A percentile compares a stretch with the other conserved stretches of the same genome.
These are phyloP conservation scores for Lordiphosa fenestrarum DNA, from an alignment of 2,888 invertebrate genomes.

Conservation along the genomic window DNA sequence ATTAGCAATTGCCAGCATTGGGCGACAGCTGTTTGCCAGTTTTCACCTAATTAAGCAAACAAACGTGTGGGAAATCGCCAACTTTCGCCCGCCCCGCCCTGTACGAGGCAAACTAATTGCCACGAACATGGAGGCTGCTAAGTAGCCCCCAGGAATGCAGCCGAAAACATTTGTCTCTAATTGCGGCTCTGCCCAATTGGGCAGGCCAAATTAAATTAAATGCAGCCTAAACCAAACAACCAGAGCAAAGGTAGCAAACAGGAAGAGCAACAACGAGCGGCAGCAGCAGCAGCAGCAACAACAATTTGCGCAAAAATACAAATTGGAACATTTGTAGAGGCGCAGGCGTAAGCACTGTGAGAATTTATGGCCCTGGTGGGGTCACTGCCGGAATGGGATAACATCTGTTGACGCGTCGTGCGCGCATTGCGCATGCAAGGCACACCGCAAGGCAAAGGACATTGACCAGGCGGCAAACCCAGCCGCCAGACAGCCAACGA, in stretches of 20 bases:
- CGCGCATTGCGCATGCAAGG: slow-evolving; percentile 67
- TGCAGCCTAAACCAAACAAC: slow-evolving; percentile 55
- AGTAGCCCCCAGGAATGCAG: slow-evolving; percentile 65
- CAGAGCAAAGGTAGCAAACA: slow-evolving; percentile 19
- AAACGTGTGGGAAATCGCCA: slow-evolving; percentile 68
- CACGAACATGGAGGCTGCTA: slow-evolving; percentile 68
- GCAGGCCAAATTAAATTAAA: slow-evolving; percentile 72
- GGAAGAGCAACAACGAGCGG: slow-evolving; percentile 32
- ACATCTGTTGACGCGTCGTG: slow-evolving; percentile 73
- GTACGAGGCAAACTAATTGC: slow-evolving; percentile 56
- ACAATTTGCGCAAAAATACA: slow-evolving; percentile 75
- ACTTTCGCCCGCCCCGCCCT: slow-evolving; percentile 52
- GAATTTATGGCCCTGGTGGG: slow-evolving; percentile 74
- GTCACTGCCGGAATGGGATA: slow-evolving; percentile 65
- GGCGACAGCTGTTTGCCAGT: slow-evolving; percentile 65
- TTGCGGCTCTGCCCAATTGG: slow-evolving; percentile 73
- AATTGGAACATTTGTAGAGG: slow-evolving; percentile 73
- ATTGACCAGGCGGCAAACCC: slow-evolving; percentile 53
- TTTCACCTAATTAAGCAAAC: slow-evolving; percentile 72
- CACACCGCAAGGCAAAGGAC: slow-evolving; percentile 51
- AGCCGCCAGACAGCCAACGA: slow-evolving; percentile 18
- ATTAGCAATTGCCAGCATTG: slow-evolving; percentile 55
- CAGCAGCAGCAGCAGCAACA: slow-evolving; percentile 37
- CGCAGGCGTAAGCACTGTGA: slow-evolving; percentile 55
- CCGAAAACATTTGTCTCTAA: slow-evolving; percentile 73